A percentile compares a stretch with the other conserved stretches of the same genome.
Evolutionary conservation across 2,888 invertebrate genomes (phyloP).

Genomic region (Yponomeuta sedellus): DNA sequence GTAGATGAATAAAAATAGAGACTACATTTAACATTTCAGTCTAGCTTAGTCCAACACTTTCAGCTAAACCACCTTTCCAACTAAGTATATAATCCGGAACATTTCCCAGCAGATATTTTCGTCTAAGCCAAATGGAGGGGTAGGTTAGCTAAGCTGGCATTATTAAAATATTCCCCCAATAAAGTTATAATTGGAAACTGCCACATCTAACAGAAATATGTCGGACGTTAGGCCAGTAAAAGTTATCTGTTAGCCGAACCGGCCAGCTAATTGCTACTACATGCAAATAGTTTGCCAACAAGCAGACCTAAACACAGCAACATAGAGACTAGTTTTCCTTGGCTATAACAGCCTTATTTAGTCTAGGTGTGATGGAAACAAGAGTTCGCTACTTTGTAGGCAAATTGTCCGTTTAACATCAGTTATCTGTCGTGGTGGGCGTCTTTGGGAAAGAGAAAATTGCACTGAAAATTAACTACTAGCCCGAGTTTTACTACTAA

Average conservation of each 20-base stretch:
- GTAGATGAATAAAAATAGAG: constrained; percentile 1
- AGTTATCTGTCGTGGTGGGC: too few relatives aligned
- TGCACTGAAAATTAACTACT: too few relatives aligned
- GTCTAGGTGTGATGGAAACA: not conserved
- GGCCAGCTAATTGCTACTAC: not conserved
- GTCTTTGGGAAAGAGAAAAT: too few relatives aligned
- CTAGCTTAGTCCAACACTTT: not conserved
- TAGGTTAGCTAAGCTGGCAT: not conserved
- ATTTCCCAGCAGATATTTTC: not conserved
- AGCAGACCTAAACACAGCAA: not conserved
- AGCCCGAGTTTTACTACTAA: too few relatives aligned
- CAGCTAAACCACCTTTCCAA: not conserved
- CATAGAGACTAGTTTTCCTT: not conserved
- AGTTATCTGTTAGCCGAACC: not conserved
- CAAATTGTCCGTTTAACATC: too few relatives aligned
- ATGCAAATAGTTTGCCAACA: not conserved
- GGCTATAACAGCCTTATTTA: not conserved
- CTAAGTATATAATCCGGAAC: not conserved
- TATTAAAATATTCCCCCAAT: not conserved
- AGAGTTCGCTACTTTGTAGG: not conserved
- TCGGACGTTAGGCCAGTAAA: constrained; percentile 1
- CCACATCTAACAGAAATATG: not conserved
- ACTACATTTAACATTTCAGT: not conserved
- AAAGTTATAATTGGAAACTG: constrained; percentile 3
- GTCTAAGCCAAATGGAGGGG: not conserved